Evolutionary conservation across 2,113 vertebrate genomes (phyloP), one percentile per base, ranked within the genome.

Genomic region (Sitta europaea): DNA sequence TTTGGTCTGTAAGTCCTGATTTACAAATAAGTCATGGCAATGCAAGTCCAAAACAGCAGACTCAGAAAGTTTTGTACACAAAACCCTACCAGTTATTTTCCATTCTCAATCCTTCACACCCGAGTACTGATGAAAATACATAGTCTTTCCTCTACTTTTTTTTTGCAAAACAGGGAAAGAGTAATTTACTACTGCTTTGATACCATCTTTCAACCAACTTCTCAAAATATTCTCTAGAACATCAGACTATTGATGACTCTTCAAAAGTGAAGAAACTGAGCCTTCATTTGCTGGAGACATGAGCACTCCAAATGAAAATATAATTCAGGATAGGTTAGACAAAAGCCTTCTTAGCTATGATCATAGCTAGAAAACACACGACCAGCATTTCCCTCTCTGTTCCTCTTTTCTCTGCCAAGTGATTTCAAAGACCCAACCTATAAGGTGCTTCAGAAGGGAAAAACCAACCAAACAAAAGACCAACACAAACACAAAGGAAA

Each of bases 71-170:
- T 61, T 14, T 1, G 1, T 12, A 10, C 16, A 36, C 13, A 63
- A 77, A 92, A 36, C 10, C 14, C 61, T 9, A 55, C 6, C 25
- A 77, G 22, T 8, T 28, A 11, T 50, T 80, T 66, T 54, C 38
- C 25, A 51, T 47, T 83, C 16, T 80, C n/a, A n/a, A 70, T 25
- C 51, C 10, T 76, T 70, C 31, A 27, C 14, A 20, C 6, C 5
- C 3, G 1, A 25, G 62, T 18, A 33, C 1, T 21, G 33, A 70
- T 35, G 33, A 13, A 86, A 90, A 58, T 2, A 42, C 2, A 4
- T 0, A 0, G 25, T 35, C 2, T 75, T 62, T 25, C 8, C 47
- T 61, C 36, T 53, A 1, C n/a, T n/a, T n/a, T 33, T 90, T 70
- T 61, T 38, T 33, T 47, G 17, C 9, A 31, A 24, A 66, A 11